These are phyloP conservation scores for Serranus cabrilla DNA, from an alignment of 2,797 vertebrate genomes.

Conservation along the genomic window DNA sequence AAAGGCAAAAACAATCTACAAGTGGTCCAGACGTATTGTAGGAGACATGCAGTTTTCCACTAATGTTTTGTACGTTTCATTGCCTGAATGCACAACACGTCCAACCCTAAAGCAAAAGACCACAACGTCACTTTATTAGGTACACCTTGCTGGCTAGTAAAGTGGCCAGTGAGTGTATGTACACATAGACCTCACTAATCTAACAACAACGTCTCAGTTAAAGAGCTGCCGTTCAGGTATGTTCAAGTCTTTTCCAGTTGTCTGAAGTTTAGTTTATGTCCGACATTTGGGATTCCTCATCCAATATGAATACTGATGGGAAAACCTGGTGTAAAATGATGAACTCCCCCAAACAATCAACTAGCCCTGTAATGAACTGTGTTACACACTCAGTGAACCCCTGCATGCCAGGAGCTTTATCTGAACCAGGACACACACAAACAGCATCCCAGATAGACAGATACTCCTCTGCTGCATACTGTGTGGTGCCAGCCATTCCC, in stretches of 20 bases:
- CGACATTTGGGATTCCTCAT: not conserved
- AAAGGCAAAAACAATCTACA: too few species aligned
- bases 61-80: too few species aligned
- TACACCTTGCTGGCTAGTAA: too few species aligned
- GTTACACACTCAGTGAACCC: not conserved
- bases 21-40: too few species aligned
- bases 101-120: too few species aligned
- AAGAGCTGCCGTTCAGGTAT: not conserved
- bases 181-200: not conserved
- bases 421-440: conserved; percentile 15
- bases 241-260: too few species aligned
- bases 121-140: too few species aligned
- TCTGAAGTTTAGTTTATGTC: too few species aligned
- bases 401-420: conserved; percentile 19
- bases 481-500: conserved; percentile 30
- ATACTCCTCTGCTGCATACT: conserved; percentile 25
- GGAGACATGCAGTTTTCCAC: too few species aligned
- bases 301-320: not conserved
- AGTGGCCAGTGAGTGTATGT: too few species aligned
- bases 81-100: too few species aligned
- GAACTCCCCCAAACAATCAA: not conserved
- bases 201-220: not conserved
- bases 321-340: not conserved
- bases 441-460: conserved; percentile 1
- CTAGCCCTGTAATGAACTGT: not conserved